Evolutionary conservation across 2,888 invertebrate species (phyloP).

Genomic region (Campoplex capitator): DNA sequence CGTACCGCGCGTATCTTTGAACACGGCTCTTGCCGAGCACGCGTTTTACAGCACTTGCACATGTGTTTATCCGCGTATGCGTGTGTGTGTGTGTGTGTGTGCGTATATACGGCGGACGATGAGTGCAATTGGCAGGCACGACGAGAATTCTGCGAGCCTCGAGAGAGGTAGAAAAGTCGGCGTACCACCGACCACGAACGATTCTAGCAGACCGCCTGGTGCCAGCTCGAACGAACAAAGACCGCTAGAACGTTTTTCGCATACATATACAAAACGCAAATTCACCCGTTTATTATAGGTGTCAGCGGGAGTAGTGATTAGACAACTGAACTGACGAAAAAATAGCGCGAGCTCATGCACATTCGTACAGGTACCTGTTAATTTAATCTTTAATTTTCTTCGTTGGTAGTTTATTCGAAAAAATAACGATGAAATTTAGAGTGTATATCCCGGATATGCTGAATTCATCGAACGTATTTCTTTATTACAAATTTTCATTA

Average conservation of each 20-base stretch:
- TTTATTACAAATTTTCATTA: not conserved
- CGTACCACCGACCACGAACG: slow-evolving; percentile 65
- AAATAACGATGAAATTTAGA: not conserved
- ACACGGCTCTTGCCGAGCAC: slow-evolving; percentile 24
- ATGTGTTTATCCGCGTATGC: slow-evolving; percentile 26
- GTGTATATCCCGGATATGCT: not conserved
- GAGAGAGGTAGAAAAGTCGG: slow-evolving; percentile 52
- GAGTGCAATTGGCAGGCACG: slow-evolving; percentile 66
- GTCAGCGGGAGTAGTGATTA: not conserved
- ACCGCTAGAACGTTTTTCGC: slow-evolving; percentile 22
- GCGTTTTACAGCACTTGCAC: slow-evolving; percentile 40
- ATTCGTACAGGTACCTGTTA: not conserved
- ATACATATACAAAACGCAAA: not conserved
- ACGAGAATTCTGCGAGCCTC: slow-evolving; percentile 61
- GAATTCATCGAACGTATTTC: not conserved
- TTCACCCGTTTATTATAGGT: not conserved
- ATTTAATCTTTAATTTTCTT: not conserved
- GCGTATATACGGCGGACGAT: slow-evolving; percentile 17
- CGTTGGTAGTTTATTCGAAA: not conserved
- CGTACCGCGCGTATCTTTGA: slow-evolving; percentile 16
- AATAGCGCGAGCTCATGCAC: not conserved
- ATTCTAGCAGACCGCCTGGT: slow-evolving; percentile 83
- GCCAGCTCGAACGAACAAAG: slow-evolving; percentile 75
- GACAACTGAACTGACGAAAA: not conserved
- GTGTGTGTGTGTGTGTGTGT: not conserved